Conservation (phyloP, 1,140 invertebrate genomes). For the Sipha flava region DNA sequence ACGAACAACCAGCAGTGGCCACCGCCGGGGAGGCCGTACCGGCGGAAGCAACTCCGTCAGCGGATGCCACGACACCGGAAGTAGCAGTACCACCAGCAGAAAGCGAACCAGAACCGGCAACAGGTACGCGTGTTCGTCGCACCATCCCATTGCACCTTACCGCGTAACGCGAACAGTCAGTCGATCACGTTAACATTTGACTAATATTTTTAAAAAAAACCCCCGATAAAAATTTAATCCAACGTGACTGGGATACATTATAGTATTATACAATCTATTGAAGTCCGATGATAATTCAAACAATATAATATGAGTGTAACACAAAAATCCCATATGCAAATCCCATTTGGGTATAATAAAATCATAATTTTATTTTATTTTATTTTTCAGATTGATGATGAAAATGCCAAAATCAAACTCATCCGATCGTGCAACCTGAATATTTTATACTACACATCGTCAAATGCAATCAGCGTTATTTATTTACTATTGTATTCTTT, state of each 20-base stretch:
- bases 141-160: too few species aligned
- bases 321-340: too few species aligned
- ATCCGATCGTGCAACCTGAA: not conserved
- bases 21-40: not conserved
- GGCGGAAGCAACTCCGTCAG: not conserved
- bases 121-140: not conserved
- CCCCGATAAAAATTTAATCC: too few species aligned
- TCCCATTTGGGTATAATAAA: too few species aligned
- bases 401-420: not conserved
- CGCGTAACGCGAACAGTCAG: too few species aligned
- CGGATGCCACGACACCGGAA: not conserved
- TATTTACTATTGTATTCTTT: not conserved
- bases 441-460: not conserved
- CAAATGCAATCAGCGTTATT: not conserved
- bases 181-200: too few species aligned
- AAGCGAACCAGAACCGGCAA: not conserved
- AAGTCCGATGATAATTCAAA: too few species aligned
- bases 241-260: too few species aligned
- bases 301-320: too few species aligned
- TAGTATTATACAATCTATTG: too few species aligned
- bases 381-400: not conserved
- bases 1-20: not conserved
- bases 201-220: too few species aligned
- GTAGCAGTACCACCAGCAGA: not conserved
- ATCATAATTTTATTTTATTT: not conserved